Evolutionary conservation across 2,888 invertebrate genomes (phyloP).

Genomic region (Tineola bisselliella): DNA sequence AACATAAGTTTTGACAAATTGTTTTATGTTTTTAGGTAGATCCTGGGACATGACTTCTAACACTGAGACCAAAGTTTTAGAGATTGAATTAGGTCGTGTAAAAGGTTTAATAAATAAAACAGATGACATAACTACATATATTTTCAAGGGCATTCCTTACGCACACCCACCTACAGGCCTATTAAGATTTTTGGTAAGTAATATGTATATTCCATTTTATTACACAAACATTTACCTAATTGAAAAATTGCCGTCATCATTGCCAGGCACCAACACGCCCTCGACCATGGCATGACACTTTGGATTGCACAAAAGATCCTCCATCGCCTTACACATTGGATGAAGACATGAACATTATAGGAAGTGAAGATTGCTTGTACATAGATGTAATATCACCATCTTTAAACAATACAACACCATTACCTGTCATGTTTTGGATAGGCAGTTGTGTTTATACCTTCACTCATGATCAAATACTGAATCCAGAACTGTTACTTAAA

Average conservation of each 20-base stretch:
- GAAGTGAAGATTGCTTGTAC: constrained; percentile 58
- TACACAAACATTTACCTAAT: not conserved
- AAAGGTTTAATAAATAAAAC: constrained; percentile 36
- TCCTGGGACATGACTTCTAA: not conserved
- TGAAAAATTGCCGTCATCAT: too few species aligned
- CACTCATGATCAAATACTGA: constrained; percentile 36
- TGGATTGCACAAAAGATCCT: constrained; percentile 41
- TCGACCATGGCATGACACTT: constrained; percentile 34
- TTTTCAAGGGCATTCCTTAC: constrained; percentile 49
- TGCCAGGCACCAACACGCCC: constrained; percentile 46
- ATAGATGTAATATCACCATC: constrained; percentile 45
- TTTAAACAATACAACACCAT: constrained; percentile 33
- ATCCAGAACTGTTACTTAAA: constrained; percentile 40
- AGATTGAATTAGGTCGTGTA: constrained; percentile 40
- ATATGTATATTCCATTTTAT: not conserved
- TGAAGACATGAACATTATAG: constrained; percentile 21
- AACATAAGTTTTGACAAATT: too few species aligned
- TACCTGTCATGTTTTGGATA: constrained; percentile 65
- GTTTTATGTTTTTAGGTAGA: not conserved
- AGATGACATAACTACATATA: constrained; percentile 33
- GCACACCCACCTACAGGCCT: constrained; percentile 46
- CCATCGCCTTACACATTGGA: constrained; percentile 24
- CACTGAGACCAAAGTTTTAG: constrained; percentile 20
- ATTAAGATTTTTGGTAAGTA: constrained; percentile 46
- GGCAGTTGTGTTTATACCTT: constrained; percentile 42